phyloP scores from a whole-genome alignment of 2,113 vertebrate species.

The Antechinus flavipes region DNA sequence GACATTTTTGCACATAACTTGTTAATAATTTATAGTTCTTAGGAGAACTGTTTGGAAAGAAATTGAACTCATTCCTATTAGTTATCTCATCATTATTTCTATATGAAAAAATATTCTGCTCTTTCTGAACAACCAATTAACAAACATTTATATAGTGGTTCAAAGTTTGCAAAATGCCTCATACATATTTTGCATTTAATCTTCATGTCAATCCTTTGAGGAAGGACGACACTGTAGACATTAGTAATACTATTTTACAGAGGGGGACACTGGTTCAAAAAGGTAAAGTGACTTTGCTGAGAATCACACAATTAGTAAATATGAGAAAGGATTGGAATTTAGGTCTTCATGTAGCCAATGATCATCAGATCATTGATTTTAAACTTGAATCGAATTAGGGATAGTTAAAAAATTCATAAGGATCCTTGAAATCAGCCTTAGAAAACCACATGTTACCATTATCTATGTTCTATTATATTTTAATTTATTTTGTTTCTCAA shows the following conservation, averaged over 20 bases:
- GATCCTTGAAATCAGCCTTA: not conserved
- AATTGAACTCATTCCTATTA: not conserved
- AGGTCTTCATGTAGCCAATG: not conserved
- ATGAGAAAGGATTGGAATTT: not conserved
- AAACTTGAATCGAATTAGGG: not conserved
- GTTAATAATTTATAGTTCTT: not conserved
- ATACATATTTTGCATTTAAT: not conserved
- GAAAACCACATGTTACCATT: not conserved
- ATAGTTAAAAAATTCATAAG: not conserved
- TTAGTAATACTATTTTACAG: not conserved
- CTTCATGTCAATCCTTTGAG: not conserved
- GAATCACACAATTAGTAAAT: not conserved
- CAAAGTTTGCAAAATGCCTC: not conserved
- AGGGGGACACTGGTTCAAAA: not conserved
- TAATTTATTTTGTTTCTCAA: not conserved
- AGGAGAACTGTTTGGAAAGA: not conserved
- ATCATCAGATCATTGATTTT: not conserved
- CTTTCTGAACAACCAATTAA: not conserved
- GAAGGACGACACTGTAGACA: not conserved
- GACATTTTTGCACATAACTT: not conserved
- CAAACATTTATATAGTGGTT: not conserved
- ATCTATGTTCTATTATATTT: not conserved
- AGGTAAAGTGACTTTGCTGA: not conserved
- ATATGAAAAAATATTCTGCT: not conserved
- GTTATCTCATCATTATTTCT: not conserved